phyloP scores from a whole-genome alignment of 2,113 vertebrate species.

The Sinocyclocheilus grahami region DNA sequence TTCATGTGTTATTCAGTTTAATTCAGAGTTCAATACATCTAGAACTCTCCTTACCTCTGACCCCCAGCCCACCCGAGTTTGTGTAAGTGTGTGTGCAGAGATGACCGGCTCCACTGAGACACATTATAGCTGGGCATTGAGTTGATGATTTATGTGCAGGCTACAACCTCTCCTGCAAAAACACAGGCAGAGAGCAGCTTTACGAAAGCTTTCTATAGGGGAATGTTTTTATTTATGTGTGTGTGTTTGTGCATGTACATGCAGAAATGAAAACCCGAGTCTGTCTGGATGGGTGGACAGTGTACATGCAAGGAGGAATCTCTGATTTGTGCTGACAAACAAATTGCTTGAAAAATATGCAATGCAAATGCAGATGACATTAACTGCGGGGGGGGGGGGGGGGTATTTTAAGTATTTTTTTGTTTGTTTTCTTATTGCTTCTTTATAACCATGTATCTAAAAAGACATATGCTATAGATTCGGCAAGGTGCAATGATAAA shows the following conservation, averaged over 20 bases:
- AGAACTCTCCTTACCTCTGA: neutral
- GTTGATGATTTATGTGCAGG: constrained; percentile 40
- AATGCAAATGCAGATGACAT: neutral
- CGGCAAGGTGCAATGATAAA: constrained; percentile 12
- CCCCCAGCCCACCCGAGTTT: neutral
- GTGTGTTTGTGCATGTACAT: neutral
- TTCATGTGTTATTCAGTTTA: neutral
- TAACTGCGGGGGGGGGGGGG: neutral
- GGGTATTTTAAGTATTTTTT: no score
- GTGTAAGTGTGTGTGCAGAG: neutral
- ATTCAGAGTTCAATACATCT: constrained; percentile 34
- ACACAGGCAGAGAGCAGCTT: constrained; percentile 8
- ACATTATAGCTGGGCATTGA: constrained; percentile 27
- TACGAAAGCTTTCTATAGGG: constrained; percentile 11
- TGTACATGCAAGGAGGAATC: neutral
- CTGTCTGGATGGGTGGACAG: neutral
- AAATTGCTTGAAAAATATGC: neutral
- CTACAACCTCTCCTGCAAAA: constrained; percentile 21
- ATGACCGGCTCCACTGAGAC: constrained; percentile 29
- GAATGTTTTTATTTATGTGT: neutral
- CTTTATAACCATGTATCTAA: no score
- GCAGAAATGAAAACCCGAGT: neutral
- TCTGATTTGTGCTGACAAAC: constrained; percentile 20
- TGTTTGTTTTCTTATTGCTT: no score
- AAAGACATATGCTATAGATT: neutral